Conservation (phyloP, 2,888 invertebrate genomes). For the Xestoiulus laeticollis region DNA sequence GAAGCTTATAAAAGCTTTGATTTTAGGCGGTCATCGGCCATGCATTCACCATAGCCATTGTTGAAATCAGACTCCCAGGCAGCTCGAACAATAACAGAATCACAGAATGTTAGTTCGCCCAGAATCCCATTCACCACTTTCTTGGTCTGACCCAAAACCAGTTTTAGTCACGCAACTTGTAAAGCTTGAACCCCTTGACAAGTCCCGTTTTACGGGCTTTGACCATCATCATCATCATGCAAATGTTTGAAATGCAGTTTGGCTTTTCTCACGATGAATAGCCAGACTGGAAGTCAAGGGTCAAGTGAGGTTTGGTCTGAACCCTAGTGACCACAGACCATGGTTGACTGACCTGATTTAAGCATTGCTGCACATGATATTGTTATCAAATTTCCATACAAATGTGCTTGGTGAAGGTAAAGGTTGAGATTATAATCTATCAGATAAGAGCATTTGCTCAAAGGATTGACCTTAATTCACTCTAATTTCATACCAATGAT, state of each 20-base stretch:
- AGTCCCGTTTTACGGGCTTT: not conserved
- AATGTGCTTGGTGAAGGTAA: too few relatives aligned
- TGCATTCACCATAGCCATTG: not conserved
- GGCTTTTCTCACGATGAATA: not conserved
- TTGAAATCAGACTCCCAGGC: not conserved
- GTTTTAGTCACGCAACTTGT: not conserved
- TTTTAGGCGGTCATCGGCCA: not conserved
- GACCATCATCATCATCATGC: not conserved
- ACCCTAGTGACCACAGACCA: not conserved
- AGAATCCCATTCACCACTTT: not conserved
- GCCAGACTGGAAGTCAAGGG: not conserved
- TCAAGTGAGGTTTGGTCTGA: not conserved
- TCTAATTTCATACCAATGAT: too few relatives aligned
- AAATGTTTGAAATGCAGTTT: not conserved
- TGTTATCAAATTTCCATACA: not conserved
- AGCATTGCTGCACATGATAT: too few relatives aligned
- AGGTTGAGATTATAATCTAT: too few relatives aligned
- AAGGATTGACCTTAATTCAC: too few relatives aligned
- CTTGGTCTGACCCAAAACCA: constrained; percentile 2
- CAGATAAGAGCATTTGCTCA: not conserved
- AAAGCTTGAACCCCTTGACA: not conserved
- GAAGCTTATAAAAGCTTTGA: not conserved
- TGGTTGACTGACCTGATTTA: not conserved
- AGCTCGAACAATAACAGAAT: not conserved
- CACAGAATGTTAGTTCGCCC: not conserved